These are phyloP conservation scores for Cecropterus lyciades DNA, from an alignment of 1,140 invertebrate species.

Conservation along the genomic window DNA sequence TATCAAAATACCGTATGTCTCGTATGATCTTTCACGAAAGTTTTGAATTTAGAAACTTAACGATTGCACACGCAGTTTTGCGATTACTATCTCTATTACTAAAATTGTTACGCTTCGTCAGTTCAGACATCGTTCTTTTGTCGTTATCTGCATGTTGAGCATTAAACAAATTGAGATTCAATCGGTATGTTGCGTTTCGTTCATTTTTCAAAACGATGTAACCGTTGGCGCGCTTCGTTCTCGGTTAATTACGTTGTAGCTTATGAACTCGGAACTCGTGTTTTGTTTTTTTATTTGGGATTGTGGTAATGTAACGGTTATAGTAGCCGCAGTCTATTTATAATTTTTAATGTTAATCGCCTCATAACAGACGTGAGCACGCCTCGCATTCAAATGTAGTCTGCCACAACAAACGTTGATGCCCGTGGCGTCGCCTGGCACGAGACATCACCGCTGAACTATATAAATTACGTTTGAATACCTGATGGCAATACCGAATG, in stretches of 20 bases:
- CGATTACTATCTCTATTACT: constrained; percentile 24
- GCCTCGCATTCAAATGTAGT: constrained; percentile 3
- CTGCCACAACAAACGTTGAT: constrained; percentile 10
- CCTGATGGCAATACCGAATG: background rate
- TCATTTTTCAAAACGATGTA: constrained; percentile 1
- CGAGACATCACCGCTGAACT: constrained; percentile 4
- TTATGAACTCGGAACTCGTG: background rate
- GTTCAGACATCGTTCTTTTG: constrained; percentile 4
- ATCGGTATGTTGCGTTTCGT: background rate
- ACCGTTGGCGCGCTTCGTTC: background rate
- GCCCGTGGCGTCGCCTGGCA: constrained; percentile 6
- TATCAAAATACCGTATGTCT: constrained; percentile 8
- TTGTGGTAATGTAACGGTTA: constrained; percentile 4
- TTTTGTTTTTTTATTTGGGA: background rate
- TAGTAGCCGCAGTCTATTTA: constrained; percentile 18
- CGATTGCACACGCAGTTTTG: constrained; percentile 15
- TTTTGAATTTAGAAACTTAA: constrained; percentile 26
- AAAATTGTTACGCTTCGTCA: constrained; percentile 21
- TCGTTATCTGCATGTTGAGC: background rate
- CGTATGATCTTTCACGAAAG: constrained; percentile 24
- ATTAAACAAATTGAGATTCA: constrained; percentile 2
- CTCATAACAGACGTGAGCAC: background rate
- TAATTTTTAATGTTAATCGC: constrained; percentile 14
- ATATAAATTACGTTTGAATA: constrained; percentile 1
- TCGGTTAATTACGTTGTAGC: background rate